Evolutionary conservation across 1,140 invertebrate genomes (phyloP).

Genomic region (Zaprionus ghesquierei): DNA sequence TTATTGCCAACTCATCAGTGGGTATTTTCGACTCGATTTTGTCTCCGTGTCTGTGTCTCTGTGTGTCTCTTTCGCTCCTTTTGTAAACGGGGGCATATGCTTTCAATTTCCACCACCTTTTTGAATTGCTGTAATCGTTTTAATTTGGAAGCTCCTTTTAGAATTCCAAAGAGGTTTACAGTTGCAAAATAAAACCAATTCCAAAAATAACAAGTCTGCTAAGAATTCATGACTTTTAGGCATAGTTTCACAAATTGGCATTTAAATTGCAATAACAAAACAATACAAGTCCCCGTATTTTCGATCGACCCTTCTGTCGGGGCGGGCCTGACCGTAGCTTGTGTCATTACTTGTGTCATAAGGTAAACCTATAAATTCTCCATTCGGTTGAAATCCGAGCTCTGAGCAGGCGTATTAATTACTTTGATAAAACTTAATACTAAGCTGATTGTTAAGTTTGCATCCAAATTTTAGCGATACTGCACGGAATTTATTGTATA

Average conservation of each 20-base stretch:
- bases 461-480: too few relatives aligned
- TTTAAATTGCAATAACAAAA: background rate
- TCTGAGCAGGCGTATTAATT: too few relatives aligned
- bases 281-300: too few relatives aligned
- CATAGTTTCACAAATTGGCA: background rate
- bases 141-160: conserved; percentile 44
- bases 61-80: conserved; percentile 8
- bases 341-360: too few relatives aligned
- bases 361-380: too few relatives aligned
- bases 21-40: conserved; percentile 65
- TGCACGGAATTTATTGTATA: too few relatives aligned
- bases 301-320: too few relatives aligned
- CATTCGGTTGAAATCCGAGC: too few relatives aligned
- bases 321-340: too few relatives aligned
- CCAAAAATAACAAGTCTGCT: too few relatives aligned
- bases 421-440: too few relatives aligned
- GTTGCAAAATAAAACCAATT: background rate
- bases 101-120: conserved; percentile 54
- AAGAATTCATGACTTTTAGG: background rate
- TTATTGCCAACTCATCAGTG: conserved; percentile 80
- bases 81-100: conserved; percentile 66
- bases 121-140: conserved; percentile 37
- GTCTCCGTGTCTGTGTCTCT: conserved; percentile 31
- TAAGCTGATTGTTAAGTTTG: too few relatives aligned
- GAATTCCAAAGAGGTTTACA: background rate